Base-by-base conservation (phyloP, 1,140 invertebrate species). In the Palaemon carinicauda region DNA sequence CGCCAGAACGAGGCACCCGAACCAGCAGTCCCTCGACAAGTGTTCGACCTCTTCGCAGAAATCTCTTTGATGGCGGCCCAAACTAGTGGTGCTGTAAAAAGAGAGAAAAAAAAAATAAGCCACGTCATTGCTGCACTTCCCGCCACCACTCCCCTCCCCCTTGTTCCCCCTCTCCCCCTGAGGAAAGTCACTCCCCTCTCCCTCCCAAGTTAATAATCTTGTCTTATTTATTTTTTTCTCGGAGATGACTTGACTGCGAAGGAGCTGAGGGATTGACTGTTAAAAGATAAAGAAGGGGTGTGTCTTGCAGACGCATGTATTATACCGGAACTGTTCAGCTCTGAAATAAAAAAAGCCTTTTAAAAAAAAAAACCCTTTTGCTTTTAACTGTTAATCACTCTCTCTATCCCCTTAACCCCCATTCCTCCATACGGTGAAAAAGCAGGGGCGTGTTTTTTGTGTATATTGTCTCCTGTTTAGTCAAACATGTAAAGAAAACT, bases 1-100 rank as follows among this genome's bases (percentile, higher is more conserved):
- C 93, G 94, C 91, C 91, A 93, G 1, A 94, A 94, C 94, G n/a
- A 60, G 33, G 41, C 77, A 69, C 29, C 83, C 65, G 21, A 50
- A 50, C 83, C 60, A 69, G 21, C n/a, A 33, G 27, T 71, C 65
- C 3, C 77, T 79, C 52, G 85, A 87, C 21, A 87, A 87, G 79
- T 81, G 71, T n/a, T 81, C 79, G 21, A 87, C 69, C 19, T 81
- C 85, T 2, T 89, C 86, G 77, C 89, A 33, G 73, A 89, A 31
- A 24, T 71, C 82, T 53, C 89, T 88, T 85, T 87, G 60, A 87
- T 84, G 88, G 81, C 41, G 77, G 74, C 88, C 74, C 54, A 65
- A 29, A 33, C 50, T 24, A 77, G 75, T 29, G 33, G 80, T 75
- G 69, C 54, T 87, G 7, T 77, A 75, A n/a, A n/a, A n/a, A n/a